A percentile compares a stretch with the other conserved stretches of the same genome.
Evolutionary conservation across 1,140 invertebrate species (phyloP).

Genomic region (Antheraea pernyi): DNA sequence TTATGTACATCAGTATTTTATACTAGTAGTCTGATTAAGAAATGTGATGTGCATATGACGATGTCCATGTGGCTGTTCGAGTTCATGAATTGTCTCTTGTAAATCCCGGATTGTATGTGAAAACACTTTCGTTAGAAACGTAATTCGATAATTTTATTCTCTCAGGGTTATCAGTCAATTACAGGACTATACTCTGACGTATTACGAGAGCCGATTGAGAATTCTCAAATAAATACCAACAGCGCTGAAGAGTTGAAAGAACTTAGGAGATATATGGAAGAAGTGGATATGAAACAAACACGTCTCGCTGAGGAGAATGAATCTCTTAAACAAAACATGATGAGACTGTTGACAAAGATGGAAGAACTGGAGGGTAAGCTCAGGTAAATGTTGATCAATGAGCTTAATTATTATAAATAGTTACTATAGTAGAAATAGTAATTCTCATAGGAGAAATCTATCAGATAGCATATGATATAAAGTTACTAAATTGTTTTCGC

Average conservation of each 20-base stretch:
- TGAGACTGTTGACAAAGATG: constrained; percentile 50
- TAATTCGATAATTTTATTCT: constrained; percentile 1
- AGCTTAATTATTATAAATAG: not conserved
- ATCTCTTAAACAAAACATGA: constrained; percentile 49
- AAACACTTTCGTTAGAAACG: not conserved
- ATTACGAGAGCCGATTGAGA: constrained; percentile 35
- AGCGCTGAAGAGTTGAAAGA: constrained; percentile 44
- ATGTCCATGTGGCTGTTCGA: no score
- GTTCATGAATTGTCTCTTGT: no score
- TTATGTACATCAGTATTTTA: no score
- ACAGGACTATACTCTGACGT: constrained; percentile 57
- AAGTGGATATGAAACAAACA: constrained; percentile 50
- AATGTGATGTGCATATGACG: no score
- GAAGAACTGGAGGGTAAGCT: constrained; percentile 57
- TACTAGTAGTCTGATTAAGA: no score
- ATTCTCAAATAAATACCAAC: constrained; percentile 31
- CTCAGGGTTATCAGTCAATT: constrained; percentile 59
- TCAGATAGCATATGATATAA: no score
- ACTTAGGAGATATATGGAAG: constrained; percentile 48
- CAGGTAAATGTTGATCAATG: constrained; percentile 38
- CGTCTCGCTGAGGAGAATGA: constrained; percentile 50
- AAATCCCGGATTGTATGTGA: no score
- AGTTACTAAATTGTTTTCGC: no score
- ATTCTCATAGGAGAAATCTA: no score
- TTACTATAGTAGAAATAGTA: no score